Conservation (phyloP, 2,888 invertebrate genomes). For the Allophyes oxyacanthae region DNA sequence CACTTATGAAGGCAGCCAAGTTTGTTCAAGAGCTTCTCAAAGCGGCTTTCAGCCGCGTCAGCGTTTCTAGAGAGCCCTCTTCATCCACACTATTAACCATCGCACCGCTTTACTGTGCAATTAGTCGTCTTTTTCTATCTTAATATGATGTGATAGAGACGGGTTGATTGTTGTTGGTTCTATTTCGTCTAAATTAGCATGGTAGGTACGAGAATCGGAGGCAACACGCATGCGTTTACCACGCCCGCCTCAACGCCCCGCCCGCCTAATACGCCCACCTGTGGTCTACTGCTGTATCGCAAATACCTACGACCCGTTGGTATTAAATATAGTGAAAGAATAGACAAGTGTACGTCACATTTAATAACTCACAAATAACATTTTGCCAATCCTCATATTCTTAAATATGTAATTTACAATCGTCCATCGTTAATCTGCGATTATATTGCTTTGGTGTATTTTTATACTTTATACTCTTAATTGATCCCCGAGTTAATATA, state of each 20-base stretch:
- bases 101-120: conserved; percentile 65
- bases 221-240: conserved; percentile 80
- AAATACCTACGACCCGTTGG: conserved; percentile 67
- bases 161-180: conserved; percentile 70
- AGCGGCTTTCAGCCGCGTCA: conserved; percentile 72
- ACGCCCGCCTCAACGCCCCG: conserved; percentile 82
- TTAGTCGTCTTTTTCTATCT: conserved; percentile 77
- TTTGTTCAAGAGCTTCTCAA: conserved; percentile 75
- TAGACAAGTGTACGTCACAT: neutral
- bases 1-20: conserved; percentile 83
- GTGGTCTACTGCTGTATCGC: conserved; percentile 75
- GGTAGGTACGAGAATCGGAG: conserved; percentile 64
- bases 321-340: neutral
- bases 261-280: conserved; percentile 85
- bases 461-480: conserved; percentile 10
- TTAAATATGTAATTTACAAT: conserved; percentile 3
- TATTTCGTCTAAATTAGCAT: conserved; percentile 64
- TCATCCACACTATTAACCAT: conserved; percentile 68
- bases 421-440: conserved; percentile 11
- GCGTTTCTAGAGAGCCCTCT: conserved; percentile 77
- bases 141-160: conserved; percentile 75
- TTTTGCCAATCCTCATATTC: neutral
- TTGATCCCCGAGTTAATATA: conserved; percentile 33
- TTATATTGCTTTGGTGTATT: conserved; percentile 12
- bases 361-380: neutral